Evolutionary conservation across 2,113 vertebrate species (phyloP), one percentile per base, ranked within the genome.

Genomic region (Cebidichthys violaceus): DNA sequence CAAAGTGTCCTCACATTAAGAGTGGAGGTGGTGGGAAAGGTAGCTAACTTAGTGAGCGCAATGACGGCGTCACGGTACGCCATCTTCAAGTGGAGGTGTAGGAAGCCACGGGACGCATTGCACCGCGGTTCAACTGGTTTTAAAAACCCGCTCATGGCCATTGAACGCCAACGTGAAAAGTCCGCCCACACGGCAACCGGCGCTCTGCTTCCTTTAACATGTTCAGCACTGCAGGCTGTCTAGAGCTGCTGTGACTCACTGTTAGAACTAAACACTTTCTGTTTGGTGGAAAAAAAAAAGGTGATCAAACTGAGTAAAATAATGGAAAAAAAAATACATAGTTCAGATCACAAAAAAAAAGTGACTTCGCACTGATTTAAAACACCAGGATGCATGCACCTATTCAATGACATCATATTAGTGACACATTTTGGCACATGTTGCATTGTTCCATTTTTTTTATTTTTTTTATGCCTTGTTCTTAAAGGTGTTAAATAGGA

Each of bases 131-230:
- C 50, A 68, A 77, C 75, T 61, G 71, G 69, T 89, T 83, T 75
- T n/a, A n/a, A 37, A 82, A 85, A 75, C 13, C 10, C 0, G 22
- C 87, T 79, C 52, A 77, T 81, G 86, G 74, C 76, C 11, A 15
- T 10, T 29, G 75, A 83, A 70, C 47, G 24, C 11, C 82, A 77
- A 45, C 1, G 43, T 81, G 72, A 82, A 82, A 76, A 45, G 27
- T 83, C 82, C 77, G 33, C 84, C 86, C 86, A 88, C 87, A 29
- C 50, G 61, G 77, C 76, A 84, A 75, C 75, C 20, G 5, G 31
- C 3, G 18, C 60, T 75, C 17, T 68, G 37, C 33, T 77, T 39
- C 31, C 14, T 75, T 45, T 27, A 29, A 59, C 8, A 77, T 64
- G 52, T 60, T 59, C 73, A 43, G 29, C 52, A 47, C 55, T 39